A percentile compares a stretch with the other conserved stretches of the same genome.
These are phyloP conservation scores for Lemur catta DNA, from an alignment of 2,797 vertebrate species.

Conservation along the genomic window DNA sequence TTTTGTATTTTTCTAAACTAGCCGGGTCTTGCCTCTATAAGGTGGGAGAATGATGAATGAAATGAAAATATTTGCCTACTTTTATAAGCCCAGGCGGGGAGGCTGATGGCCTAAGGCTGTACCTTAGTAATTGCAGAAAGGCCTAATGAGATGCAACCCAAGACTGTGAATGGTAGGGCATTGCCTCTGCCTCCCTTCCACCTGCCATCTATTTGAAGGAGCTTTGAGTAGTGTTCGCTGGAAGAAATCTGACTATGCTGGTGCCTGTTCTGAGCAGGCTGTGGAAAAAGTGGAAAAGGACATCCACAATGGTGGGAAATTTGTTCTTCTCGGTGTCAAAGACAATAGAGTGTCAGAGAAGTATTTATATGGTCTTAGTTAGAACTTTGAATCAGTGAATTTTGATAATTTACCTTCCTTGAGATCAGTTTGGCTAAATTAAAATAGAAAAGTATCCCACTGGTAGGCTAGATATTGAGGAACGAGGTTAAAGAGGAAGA, in stretches of 20 bases:
- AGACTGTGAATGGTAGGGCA: no score
- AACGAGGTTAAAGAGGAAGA: not conserved
- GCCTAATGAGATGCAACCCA: not conserved
- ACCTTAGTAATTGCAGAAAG: not conserved
- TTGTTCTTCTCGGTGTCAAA: not conserved
- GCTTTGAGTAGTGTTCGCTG: not conserved
- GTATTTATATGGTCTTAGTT: not conserved
- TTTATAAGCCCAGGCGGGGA: not conserved
- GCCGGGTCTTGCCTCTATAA: not conserved
- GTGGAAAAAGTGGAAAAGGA: not conserved
- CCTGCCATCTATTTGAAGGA: not conserved
- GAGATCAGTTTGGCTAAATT: not conserved
- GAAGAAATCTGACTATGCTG: not conserved
- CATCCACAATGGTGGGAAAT: not conserved
- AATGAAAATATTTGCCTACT: not conserved
- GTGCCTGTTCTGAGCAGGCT: not conserved
- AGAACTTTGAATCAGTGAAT: not conserved
- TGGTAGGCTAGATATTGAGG: not conserved
- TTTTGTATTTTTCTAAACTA: not conserved
- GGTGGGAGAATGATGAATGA: not conserved
- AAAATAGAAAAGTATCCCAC: not conserved
- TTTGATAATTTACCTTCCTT: not conserved
- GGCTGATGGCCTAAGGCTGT: not conserved
- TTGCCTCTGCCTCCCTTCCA: not conserved
- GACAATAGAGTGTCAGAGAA: not conserved